Percentiles rank a stretch among this genome's conserved stretches.
Conservation (phyloP, 2,113 vertebrate genomes). For the Hassar affinis region DNA sequence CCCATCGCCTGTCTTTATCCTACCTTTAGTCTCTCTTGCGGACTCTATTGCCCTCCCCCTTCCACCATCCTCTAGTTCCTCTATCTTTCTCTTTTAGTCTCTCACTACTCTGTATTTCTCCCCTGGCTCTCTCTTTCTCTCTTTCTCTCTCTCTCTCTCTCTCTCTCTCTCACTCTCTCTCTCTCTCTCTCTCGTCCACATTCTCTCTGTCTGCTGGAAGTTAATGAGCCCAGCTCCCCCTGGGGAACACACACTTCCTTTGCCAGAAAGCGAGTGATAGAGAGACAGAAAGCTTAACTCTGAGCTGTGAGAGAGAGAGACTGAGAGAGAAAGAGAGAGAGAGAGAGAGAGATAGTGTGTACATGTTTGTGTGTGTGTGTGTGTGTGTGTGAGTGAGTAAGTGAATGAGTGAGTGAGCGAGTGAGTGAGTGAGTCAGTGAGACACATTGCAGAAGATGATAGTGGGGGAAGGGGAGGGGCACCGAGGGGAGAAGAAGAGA, state of each 20-base stretch:
- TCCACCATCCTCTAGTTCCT: constrained; percentile 44
- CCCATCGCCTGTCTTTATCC: constrained; percentile 33
- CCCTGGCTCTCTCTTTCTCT: constrained; percentile 24
- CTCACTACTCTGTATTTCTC: constrained; percentile 31
- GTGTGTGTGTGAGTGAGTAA: constrained; percentile 33
- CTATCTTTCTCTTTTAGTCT: constrained; percentile 50
- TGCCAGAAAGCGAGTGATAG: constrained; percentile 50
- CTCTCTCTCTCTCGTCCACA: constrained; percentile 53
- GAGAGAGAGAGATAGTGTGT: constrained; percentile 34
- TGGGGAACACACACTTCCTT: constrained; percentile 63
- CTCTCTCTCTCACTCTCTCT: constrained; percentile 7
- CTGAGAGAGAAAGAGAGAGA: constrained; percentile 42
- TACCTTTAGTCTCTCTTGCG: constrained; percentile 31
- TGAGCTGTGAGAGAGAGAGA: constrained; percentile 37
- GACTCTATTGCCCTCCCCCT: constrained; percentile 27
- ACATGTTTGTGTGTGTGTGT: constrained; percentile 39
- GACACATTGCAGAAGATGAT: constrained; percentile 52
- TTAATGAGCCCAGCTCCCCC: constrained; percentile 62
- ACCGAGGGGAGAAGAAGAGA: constrained; percentile 53
- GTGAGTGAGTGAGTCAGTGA: constrained; percentile 29
- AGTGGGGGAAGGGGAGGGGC: constrained; percentile 58
- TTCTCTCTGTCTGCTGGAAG: constrained; percentile 69
- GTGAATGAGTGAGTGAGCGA: constrained; percentile 35
- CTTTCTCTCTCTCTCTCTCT: constrained; percentile 22
- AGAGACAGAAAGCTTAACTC: constrained; percentile 53